phyloP scores from a whole-genome alignment of 2,113 vertebrate species.

The Muntiacus reevesi region DNA sequence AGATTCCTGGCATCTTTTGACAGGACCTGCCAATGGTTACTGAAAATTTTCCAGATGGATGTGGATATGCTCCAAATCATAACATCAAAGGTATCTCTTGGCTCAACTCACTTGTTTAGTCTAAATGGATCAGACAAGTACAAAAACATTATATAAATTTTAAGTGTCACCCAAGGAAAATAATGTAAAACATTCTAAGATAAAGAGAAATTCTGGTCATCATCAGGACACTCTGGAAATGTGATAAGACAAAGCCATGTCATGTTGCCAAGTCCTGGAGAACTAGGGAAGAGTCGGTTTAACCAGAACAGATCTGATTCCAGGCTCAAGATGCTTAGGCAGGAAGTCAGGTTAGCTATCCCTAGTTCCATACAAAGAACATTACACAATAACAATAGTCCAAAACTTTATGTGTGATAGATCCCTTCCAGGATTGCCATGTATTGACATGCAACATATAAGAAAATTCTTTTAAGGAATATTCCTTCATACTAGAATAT shows the following conservation, averaged over 20 bases:
- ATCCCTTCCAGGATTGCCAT: background rate
- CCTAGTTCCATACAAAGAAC: background rate
- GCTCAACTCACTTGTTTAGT: background rate
- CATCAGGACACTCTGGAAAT: background rate
- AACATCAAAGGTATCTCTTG: background rate
- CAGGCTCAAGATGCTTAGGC: background rate
- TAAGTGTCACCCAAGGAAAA: background rate
- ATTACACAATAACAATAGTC: background rate
- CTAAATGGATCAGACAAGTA: background rate
- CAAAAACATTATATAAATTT: background rate
- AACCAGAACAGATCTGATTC: background rate
- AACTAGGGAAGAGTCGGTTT: background rate
- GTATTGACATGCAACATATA: background rate
- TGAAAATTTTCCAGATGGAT: background rate
- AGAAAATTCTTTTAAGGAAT: background rate
- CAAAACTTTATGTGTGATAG: background rate
- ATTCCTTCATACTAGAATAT: background rate
- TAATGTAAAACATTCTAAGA: background rate
- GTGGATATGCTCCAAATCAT: background rate
- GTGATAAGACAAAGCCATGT: background rate
- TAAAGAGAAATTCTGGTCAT: constrained; percentile 15
- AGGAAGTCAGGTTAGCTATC: background rate
- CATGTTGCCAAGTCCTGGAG: background rate
- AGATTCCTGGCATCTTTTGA: background rate
- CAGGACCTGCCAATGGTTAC: background rate